Conservation (phyloP, 2,797 vertebrate genomes). For the Micropoecilia bifurca region DNA sequence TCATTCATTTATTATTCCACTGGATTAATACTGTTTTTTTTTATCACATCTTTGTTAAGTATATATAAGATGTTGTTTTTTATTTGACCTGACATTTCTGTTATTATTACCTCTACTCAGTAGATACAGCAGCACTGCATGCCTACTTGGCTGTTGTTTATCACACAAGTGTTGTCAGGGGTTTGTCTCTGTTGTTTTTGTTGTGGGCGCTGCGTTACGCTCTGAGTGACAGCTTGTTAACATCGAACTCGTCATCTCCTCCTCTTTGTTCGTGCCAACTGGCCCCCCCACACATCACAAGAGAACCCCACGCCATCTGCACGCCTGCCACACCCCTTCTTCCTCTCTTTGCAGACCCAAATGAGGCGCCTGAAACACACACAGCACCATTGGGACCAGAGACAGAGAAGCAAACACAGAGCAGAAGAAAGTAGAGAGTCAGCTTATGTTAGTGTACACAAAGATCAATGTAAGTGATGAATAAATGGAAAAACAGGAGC, state of each 20-base stretch:
- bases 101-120: slow-evolving; percentile 15
- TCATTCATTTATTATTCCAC: neutral
- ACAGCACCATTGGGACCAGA: neutral
- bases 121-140: slow-evolving; percentile 23
- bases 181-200: slow-evolving; percentile 53
- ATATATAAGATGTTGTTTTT: slow-evolving; percentile 5
- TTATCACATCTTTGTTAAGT: neutral
- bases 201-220: slow-evolving; percentile 51
- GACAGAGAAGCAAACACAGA: slow-evolving; percentile 10
- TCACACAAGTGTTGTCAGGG: slow-evolving; percentile 41
- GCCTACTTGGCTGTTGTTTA: slow-evolving; percentile 48
- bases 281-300: slow-evolving; percentile 61
- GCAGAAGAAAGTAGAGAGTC: neutral
- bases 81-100: slow-evolving; percentile 14
- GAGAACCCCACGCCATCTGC: slow-evolving; percentile 67
- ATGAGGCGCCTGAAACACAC: slow-evolving; percentile 26
- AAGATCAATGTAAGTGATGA: slow-evolving; percentile 49
- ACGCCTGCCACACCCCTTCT: slow-evolving; percentile 47
- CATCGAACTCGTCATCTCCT: slow-evolving; percentile 67
- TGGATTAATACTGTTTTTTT: neutral
- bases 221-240: slow-evolving; percentile 70
- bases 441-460: slow-evolving; percentile 26
- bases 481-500: slow-evolving; percentile 26
- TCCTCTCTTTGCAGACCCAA: slow-evolving; percentile 32
- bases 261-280: slow-evolving; percentile 60